Conservation (phyloP, 1,140 invertebrate genomes). For the Musca domestica region DNA sequence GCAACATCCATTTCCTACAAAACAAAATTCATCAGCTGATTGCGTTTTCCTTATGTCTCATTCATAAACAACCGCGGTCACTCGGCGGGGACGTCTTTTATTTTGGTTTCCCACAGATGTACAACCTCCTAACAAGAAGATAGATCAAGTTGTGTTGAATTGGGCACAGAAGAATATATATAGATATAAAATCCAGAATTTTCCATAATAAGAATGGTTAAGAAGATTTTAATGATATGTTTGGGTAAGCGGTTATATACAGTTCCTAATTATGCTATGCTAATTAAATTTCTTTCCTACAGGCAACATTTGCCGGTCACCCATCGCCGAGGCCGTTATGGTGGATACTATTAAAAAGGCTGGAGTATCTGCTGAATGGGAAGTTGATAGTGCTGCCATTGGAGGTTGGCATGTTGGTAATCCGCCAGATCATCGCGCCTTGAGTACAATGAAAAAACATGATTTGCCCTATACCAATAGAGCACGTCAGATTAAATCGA, state of each 20-base stretch:
- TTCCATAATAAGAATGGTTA: constrained; percentile 27
- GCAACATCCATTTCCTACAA: too few relatives aligned
- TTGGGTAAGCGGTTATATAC: constrained; percentile 54
- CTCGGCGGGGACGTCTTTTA: too few relatives aligned
- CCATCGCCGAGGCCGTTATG: constrained; percentile 91
- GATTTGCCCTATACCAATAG: constrained; percentile 70
- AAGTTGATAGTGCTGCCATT: constrained; percentile 85
- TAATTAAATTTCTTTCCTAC: constrained; percentile 4
- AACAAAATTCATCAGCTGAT: too few relatives aligned
- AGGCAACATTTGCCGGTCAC: constrained; percentile 94
- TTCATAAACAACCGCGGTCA: too few relatives aligned
- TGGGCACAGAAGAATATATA: too few relatives aligned
- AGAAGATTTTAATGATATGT: constrained; percentile 59
- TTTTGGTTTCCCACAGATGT: too few relatives aligned
- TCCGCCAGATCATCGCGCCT: constrained; percentile 73
- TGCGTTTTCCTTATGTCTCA: too few relatives aligned
- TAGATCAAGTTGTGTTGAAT: too few relatives aligned
- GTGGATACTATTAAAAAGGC: constrained; percentile 66
- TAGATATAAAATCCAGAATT: not conserved
- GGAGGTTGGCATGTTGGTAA: constrained; percentile 82
- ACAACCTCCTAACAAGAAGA: too few relatives aligned
- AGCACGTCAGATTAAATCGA: constrained; percentile 69
- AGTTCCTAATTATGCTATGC: not conserved
- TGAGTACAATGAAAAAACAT: constrained; percentile 68
- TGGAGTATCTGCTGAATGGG: constrained; percentile 66